phyloP scores from a whole-genome alignment of 1,140 invertebrate species.

The Steinernema khuongi region DNA sequence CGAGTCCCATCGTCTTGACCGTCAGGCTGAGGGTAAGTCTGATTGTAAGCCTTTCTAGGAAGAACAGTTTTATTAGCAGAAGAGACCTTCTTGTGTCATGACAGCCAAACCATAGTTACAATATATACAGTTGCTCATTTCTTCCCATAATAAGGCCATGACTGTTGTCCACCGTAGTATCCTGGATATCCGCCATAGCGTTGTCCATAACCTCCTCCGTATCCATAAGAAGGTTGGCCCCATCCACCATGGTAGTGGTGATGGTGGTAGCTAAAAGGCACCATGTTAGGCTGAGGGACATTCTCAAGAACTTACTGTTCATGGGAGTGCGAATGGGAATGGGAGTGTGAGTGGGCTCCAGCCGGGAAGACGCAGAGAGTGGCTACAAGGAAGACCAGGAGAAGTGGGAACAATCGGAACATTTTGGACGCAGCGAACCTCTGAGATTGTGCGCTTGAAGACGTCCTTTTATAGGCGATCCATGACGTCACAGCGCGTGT shows the following conservation, averaged over 20 bases:
- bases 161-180: neutral
- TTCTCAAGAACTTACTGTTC: neutral
- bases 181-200: neutral
- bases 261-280: conserved; percentile 1
- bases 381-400: neutral
- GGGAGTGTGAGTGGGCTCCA: neutral
- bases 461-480: too few species aligned
- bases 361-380: neutral
- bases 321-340: neutral
- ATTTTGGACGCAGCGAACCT: neutral
- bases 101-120: neutral
- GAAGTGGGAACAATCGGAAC: neutral
- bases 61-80: too few species aligned
- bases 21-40: conserved; percentile 41
- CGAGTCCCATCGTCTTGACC: conserved; percentile 53
- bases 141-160: neutral
- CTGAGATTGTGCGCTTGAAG: neutral
- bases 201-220: conserved; percentile 16
- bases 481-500: too few species aligned
- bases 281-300: neutral
- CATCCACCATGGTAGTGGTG: neutral
- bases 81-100: neutral
- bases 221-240: neutral
- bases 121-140: neutral
- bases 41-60: too few species aligned